A percentile compares a stretch with the other conserved stretches of the same genome.
Conservation (phyloP, 1,140 invertebrate genomes). For the Rhizoglyphus robini region DNA sequence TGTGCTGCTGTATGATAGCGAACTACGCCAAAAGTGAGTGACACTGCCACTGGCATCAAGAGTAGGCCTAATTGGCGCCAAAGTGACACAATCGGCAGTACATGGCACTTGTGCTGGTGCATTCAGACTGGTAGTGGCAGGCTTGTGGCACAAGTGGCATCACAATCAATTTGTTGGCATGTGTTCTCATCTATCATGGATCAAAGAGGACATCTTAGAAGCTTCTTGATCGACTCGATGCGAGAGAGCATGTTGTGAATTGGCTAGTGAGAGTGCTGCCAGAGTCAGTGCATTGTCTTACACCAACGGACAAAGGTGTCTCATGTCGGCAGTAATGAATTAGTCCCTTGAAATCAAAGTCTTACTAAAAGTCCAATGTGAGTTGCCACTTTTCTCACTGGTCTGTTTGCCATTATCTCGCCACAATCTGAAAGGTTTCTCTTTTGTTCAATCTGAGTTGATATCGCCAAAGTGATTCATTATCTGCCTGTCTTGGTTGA, state of each 20-base stretch:
- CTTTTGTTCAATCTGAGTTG: neutral
- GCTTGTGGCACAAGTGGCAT: too few species aligned
- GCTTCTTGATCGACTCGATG: too few species aligned
- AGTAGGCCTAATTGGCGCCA: too few species aligned
- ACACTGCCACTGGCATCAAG: too few species aligned
- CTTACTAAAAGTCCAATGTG: neutral
- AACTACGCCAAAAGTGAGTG: too few species aligned
- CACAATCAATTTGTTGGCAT: neutral
- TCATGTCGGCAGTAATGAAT: conserved; percentile 9
- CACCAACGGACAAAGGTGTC: conserved; percentile 4
- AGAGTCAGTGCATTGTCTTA: conserved; percentile 6
- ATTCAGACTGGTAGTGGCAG: too few species aligned
- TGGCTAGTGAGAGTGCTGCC: too few species aligned
- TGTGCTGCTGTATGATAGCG: too few species aligned
- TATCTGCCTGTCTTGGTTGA: neutral
- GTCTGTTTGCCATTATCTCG: conserved; percentile 9
- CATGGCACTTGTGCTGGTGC: too few species aligned
- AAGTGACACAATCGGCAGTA: too few species aligned
- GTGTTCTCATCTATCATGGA: neutral
- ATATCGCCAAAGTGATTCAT: neutral
- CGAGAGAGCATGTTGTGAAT: too few species aligned
- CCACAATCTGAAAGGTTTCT: neutral
- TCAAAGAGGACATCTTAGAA: neutral
- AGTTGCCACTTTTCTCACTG: neutral
- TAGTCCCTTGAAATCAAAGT: conserved; percentile 10